Percentiles rank a stretch among this genome's conserved stretches.
phyloP scores from a whole-genome alignment of 2,113 vertebrate species.

The Oplegnathus fasciatus region DNA sequence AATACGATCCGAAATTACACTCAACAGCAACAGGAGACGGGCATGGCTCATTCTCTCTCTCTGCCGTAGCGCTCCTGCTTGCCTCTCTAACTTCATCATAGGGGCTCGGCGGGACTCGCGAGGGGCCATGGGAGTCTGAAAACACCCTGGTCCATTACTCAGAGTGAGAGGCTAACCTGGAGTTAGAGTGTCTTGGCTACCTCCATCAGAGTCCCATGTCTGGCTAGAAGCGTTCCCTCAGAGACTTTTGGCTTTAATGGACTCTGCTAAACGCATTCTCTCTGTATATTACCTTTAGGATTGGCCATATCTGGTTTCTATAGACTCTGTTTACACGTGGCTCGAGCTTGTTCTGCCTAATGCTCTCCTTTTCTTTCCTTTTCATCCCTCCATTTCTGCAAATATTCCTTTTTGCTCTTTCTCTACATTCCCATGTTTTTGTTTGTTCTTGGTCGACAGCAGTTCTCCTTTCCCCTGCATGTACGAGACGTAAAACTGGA shows the following conservation, averaged over 20 bases:
- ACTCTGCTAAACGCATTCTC: slow-evolving; percentile 84
- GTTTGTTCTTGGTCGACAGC: slow-evolving; percentile 7
- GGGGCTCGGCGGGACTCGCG: slow-evolving; percentile 59
- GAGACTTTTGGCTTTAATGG: slow-evolving; percentile 84
- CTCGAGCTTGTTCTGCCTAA: slow-evolving; percentile 40
- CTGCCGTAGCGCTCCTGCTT: slow-evolving; percentile 41
- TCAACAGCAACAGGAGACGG: slow-evolving; percentile 79
- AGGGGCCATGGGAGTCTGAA: slow-evolving; percentile 78
- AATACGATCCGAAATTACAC: slow-evolving; percentile 81
- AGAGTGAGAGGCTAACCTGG: slow-evolving; percentile 76
- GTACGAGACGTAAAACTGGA: slow-evolving; percentile 36
- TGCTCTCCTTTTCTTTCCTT: slow-evolving; percentile 25
- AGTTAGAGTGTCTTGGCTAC: slow-evolving; percentile 76
- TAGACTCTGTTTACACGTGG: slow-evolving; percentile 68
- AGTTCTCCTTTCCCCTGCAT: slow-evolving; percentile 15
- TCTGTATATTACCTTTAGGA: slow-evolving; percentile 78
- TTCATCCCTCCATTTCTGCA: slow-evolving; percentile 4
- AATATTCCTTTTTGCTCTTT: slow-evolving; percentile 3
- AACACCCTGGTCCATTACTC: slow-evolving; percentile 81
- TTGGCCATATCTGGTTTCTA: slow-evolving; percentile 80
- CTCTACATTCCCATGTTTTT: slow-evolving; percentile 38
- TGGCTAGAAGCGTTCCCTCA: slow-evolving; percentile 72
- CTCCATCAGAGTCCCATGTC: slow-evolving; percentile 75
- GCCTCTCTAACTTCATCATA: slow-evolving; percentile 83
- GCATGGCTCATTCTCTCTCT: slow-evolving; percentile 54